phyloP scores from a whole-genome alignment of 2,113 vertebrate genomes.

The Hystrix cristata region DNA sequence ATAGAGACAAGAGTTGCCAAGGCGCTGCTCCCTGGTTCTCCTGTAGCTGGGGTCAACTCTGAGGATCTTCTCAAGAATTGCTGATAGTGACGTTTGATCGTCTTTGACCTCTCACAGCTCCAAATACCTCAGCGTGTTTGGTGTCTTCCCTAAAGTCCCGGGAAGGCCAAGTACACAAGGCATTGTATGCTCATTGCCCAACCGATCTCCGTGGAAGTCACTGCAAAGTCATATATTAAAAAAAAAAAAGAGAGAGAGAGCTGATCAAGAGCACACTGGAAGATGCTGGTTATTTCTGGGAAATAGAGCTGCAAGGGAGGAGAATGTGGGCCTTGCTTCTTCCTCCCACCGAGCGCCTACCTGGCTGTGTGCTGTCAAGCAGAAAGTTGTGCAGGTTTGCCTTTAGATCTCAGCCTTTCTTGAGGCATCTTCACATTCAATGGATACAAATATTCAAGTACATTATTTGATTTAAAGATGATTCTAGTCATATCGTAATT shows the following conservation, averaged over 20 bases:
- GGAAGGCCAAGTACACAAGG: neutral
- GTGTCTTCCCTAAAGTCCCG: neutral
- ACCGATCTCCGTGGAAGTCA: neutral
- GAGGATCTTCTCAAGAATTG: neutral
- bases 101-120: neutral
- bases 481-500: neutral
- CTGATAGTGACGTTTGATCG: neutral
- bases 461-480: neutral
- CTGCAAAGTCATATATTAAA: neutral
- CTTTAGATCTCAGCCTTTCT: neutral
- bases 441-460: neutral
- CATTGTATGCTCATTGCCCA: neutral
- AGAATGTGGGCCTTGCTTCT: too few relatives aligned
- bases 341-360: neutral
- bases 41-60: rapidly evolving
- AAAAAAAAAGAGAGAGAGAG: neutral
- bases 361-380: neutral
- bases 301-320: neutral
- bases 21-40: neutral
- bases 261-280: neutral
- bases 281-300: neutral
- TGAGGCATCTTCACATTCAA: neutral
- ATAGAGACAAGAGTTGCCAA: neutral
- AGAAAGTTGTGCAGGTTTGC: neutral
- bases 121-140: neutral